A percentile compares a stretch with the other conserved stretches of the same genome.
Evolutionary conservation across 2,888 invertebrate species (phyloP).

Genomic region (Salpingus planirostris): DNA sequence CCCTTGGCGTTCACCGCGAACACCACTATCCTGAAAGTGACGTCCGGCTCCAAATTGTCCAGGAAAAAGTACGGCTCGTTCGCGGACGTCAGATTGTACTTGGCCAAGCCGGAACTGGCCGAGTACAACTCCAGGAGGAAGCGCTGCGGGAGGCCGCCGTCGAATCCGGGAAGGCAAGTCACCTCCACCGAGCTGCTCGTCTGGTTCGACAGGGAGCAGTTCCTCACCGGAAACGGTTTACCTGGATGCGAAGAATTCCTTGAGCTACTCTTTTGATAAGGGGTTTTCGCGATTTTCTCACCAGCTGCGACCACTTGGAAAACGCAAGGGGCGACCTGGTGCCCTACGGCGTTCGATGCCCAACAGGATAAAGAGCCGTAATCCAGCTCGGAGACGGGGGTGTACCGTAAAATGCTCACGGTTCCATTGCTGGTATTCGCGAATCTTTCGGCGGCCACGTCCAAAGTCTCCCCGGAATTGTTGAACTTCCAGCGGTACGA

Average conservation of each 20-base stretch:
- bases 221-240: constrained; percentile 75
- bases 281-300: no score
- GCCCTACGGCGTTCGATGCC: constrained; percentile 76
- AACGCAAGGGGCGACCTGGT: constrained; percentile 74
- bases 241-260: constrained; percentile 47
- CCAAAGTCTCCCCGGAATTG: constrained; percentile 82
- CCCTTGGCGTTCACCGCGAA: constrained; percentile 78
- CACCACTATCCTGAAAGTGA: constrained; percentile 67
- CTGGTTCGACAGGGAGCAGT: constrained; percentile 78
- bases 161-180: constrained; percentile 74
- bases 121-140: constrained; percentile 73
- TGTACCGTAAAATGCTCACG: constrained; percentile 56
- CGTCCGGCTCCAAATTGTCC: constrained; percentile 69
- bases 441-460: constrained; percentile 70
- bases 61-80: constrained; percentile 68
- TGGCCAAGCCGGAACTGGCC: constrained; percentile 37
- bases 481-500: constrained; percentile 92
- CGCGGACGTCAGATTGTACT: constrained; percentile 55
- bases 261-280: no score
- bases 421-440: constrained; percentile 64
- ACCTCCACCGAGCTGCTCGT: constrained; percentile 72
- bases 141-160: constrained; percentile 80
- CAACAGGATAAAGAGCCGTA: constrained; percentile 84
- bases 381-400: constrained; percentile 59
- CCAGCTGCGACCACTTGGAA: constrained; percentile 86